Evolutionary conservation across 1,140 invertebrate species (phyloP), one percentile per base, ranked within the genome.

Genomic region (Holotrichia oblita): DNA sequence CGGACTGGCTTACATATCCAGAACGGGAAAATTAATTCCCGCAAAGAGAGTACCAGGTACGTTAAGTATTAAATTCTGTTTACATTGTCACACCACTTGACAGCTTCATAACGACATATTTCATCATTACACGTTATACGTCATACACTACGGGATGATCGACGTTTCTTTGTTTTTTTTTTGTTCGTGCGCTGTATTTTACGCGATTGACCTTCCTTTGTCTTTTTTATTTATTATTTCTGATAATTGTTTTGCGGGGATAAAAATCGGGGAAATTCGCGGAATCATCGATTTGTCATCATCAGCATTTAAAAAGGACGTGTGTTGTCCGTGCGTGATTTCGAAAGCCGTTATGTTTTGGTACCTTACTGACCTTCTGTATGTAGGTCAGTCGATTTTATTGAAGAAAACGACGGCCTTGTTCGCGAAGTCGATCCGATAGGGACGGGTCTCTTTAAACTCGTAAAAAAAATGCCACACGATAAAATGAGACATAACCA

Each of bases 41-140:
- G 87, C 87, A 9, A 88, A 88, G 83, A 86, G 84, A 84, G 87
- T 88, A 69, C 83, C 87, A 87, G 87, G 87, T 88, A 84, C 82
- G 82, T 81, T 10, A 69, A 17, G 27, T 9, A 69, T 69, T 69
- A 69, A 10, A 14, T 74, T 40, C 34, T 77, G 73, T 80, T 78
- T 80, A 80, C 77, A 79, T 79, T 79, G 73, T 79, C 40, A 69
- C 61, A 74, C 20, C 27, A 34, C 48, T 76, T 76, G 75, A 76
- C 75, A 76, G 41, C 48, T 59, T n/a, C 73, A 74, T 41, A 74
- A 74, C 73, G 73, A 74, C 73, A 74, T 74, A 74, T 74, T 74
- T 74, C 73, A 74, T 74, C 34, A 74, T 74, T 74, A 74, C 17
- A 40, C 14, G 6, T 34, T 10, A 42, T 22, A 40, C 73, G 73